These are phyloP conservation scores for Lasioglossum baleicum DNA, from an alignment of 1,140 invertebrate genomes.

Conservation along the genomic window DNA sequence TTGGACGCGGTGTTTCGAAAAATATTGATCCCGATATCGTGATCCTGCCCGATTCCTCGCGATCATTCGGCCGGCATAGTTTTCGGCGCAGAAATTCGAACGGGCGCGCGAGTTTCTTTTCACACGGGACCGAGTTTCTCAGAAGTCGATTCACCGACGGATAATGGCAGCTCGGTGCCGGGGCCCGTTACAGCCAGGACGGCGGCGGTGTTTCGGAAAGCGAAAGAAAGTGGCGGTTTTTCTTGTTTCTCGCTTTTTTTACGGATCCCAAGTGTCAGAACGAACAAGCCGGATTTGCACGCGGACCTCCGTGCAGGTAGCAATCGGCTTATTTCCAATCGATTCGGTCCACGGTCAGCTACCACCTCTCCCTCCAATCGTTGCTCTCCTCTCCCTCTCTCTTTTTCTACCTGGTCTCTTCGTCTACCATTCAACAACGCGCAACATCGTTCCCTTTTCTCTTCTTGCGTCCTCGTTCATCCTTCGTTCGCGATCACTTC, in stretches of 20 bases:
- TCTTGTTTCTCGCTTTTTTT: conserved; percentile 39
- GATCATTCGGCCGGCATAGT: background rate
- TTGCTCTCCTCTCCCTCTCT: background rate
- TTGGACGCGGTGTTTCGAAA: no score
- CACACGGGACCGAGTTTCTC: conserved; percentile 12
- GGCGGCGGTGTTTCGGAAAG: conserved; percentile 20
- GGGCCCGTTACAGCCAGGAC: background rate
- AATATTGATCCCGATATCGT: no score
- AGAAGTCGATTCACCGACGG: conserved; percentile 27
- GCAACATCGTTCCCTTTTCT: conserved; percentile 28
- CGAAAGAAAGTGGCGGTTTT: conserved; percentile 43
- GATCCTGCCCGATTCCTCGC: background rate
- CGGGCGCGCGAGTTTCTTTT: background rate
- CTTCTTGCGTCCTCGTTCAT: background rate
- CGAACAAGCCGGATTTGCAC: conserved; percentile 61
- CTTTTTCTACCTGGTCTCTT: background rate
- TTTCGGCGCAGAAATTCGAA: background rate
- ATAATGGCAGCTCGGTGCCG: conserved; percentile 23
- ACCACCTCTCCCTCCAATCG: conserved; percentile 38
- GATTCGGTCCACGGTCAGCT: conserved; percentile 57
- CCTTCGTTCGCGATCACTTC: background rate
- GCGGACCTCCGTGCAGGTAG: conserved; percentile 65
- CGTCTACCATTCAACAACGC: conserved; percentile 54
- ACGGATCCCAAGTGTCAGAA: conserved; percentile 59
- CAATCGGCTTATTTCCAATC: conserved; percentile 68